Conservation (phyloP, 2,797 vertebrate genomes). For the Microctenopoma stevenorrisi region DNA sequence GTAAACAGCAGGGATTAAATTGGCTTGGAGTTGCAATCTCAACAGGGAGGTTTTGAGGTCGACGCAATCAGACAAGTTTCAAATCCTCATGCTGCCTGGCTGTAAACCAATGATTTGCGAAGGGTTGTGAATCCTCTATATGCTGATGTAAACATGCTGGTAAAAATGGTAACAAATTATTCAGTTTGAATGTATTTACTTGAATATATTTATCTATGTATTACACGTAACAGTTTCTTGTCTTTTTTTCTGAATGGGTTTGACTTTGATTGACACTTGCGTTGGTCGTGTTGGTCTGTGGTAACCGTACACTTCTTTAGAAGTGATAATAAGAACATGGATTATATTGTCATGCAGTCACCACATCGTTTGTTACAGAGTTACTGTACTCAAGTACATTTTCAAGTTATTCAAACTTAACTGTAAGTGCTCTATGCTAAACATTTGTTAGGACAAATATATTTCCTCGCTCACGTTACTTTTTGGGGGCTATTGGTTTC, state of each 20-base stretch:
- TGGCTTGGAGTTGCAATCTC: constrained; percentile 33
- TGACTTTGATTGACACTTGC: too few relatives aligned
- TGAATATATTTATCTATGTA: constrained; percentile 69
- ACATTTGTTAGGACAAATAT: too few relatives aligned
- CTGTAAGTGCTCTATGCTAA: too few relatives aligned
- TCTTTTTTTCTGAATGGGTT: constrained; percentile 48
- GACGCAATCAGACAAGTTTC: constrained; percentile 37
- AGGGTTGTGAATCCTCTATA: constrained; percentile 34
- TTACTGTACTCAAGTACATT: too few relatives aligned
- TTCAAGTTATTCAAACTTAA: too few relatives aligned
- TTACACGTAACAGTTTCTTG: constrained; percentile 41
- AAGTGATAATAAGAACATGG: too few relatives aligned
- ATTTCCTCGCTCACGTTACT: too few relatives aligned
- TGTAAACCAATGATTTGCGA: constrained; percentile 43
- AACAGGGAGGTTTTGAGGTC: constrained; percentile 12
- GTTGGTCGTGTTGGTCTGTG: too few relatives aligned
- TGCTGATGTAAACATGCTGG: constrained; percentile 34
- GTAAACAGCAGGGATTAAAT: constrained; percentile 51
- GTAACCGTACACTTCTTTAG: too few relatives aligned
- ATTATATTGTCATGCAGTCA: too few relatives aligned
- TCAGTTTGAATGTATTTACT: constrained; percentile 69
- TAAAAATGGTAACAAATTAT: constrained; percentile 11
- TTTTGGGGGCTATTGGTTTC: too few relatives aligned
- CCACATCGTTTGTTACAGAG: too few relatives aligned
- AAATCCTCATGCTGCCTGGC: constrained; percentile 47